Base-by-base conservation (phyloP, 2,797 vertebrate species). In the Bovichtus variegatus region DNA sequence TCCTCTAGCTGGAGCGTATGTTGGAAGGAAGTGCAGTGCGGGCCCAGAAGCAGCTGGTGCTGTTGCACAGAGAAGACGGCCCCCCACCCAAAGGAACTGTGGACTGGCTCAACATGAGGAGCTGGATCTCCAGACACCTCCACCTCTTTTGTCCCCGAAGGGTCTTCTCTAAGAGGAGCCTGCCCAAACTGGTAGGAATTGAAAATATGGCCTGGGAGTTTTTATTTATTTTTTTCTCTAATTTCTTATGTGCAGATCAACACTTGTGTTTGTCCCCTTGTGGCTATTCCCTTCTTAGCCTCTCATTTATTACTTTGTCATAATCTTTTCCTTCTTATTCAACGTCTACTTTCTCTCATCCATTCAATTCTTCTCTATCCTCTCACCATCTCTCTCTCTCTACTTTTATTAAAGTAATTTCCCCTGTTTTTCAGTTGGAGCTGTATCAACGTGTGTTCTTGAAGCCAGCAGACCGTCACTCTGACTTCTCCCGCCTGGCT, bases 81-180 rank as follows among this genome's bases (percentile, higher is more conserved):
- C 97, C 97, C 0, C 94, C 93, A 0, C 98, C 98, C 0, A 90
- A 91, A 61, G 97, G 96, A 25, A 99, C 98, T 0, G 97, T 95
- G 16, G 95, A 99, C 40, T 98, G 97, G 98, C 97, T 99, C 23
- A 99, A 98, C 93, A 98, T 98, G 97, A 79, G 97, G 8, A 97
- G 96, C 92, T 99, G 98, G 97, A 98, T 98, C 74, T 99, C 97
- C 0, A 96, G 96, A 63, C 98, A 99, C 84, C 94, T 97, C 23
- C 98, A 99, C 66, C 96, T 99, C 54, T 93, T 96, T 60, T 99
- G 98, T 64, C 98, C 98, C 0, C 95, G 97, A 55, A 94, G 97
- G 6, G 95, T 99, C 85, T 99, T 99, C 88, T 97, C 97, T 62
- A 96, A 93, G 77, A 96, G 97, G 82, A 97, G 96, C 47, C 91